Evolutionary conservation across 64 coral and sea anemone genomes (phyloP).

Genomic region (Pachyseris speciosa): DNA sequence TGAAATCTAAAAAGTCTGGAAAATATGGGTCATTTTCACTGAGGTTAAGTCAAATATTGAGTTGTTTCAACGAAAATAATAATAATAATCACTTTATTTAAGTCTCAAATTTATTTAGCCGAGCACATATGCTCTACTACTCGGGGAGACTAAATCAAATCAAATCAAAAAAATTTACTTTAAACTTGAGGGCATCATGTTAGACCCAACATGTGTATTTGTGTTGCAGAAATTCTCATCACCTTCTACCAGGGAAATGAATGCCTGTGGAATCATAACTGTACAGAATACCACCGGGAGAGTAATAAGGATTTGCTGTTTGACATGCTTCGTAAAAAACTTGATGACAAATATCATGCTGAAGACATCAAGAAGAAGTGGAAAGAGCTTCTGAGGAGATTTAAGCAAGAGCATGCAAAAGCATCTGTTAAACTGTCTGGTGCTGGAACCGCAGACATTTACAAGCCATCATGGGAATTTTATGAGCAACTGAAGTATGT

Average conservation of each 20-base stretch:
- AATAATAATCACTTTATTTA: too few relatives aligned
- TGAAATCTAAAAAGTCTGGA: too few relatives aligned
- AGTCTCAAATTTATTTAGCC: too few relatives aligned
- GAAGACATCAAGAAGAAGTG: background rate
- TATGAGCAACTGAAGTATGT: too few relatives aligned
- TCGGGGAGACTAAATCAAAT: too few relatives aligned
- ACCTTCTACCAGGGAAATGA: background rate
- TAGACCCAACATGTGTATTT: too few relatives aligned
- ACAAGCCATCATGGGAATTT: slow-evolving; percentile 24
- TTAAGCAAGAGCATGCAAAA: background rate
- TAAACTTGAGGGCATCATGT: background rate
- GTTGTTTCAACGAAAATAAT: too few relatives aligned
- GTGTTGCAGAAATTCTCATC: background rate
- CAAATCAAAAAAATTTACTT: too few relatives aligned
- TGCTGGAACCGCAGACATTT: slow-evolving; percentile 3
- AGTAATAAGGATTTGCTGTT: background rate
- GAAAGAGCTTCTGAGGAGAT: background rate
- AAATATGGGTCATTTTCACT: too few relatives aligned
- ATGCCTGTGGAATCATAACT: background rate
- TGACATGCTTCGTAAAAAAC: background rate
- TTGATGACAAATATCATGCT: background rate
- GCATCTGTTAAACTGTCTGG: background rate
- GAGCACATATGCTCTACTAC: too few relatives aligned
- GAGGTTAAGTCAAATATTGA: too few relatives aligned
- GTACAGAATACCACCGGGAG: background rate